Conservation (phyloP, 2,797 vertebrate species). For the Gallinago stenura region DNA sequence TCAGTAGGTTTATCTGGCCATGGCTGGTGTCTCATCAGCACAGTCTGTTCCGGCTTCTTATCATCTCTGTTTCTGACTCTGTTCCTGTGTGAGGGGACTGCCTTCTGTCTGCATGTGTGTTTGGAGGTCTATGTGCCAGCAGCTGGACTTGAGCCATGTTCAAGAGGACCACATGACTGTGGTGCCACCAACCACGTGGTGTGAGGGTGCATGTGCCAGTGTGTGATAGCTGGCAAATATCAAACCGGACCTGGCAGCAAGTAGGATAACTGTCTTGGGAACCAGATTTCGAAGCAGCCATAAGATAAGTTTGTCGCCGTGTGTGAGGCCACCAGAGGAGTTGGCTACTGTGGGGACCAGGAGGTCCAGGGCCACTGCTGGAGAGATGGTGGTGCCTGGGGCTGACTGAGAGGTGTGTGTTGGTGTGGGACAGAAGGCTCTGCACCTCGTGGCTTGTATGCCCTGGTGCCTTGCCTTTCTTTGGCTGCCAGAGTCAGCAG, state of each 20-base stretch:
- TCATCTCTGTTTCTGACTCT: not conserved
- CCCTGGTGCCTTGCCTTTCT: not conserved
- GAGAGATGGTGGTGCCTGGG: fast-evolving
- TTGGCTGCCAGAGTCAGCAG: not conserved
- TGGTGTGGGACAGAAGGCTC: not conserved
- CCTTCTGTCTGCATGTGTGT: not conserved
- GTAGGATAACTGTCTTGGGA: not conserved
- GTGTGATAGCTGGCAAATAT: not conserved
- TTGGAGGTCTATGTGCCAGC: not conserved
- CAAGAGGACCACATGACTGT: not conserved
- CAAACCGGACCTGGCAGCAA: not conserved
- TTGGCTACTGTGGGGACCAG: not conserved
- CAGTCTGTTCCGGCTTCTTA: not conserved
- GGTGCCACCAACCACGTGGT: not conserved
- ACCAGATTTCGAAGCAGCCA: not conserved
- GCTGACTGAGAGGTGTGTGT: not conserved
- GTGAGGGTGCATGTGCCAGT: not conserved
- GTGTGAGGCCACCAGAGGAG: not conserved
- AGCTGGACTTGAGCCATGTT: not conserved
- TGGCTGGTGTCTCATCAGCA: not conserved
- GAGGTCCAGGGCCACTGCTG: not conserved
- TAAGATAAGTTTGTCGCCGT: not conserved
- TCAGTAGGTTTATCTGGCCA: not conserved
- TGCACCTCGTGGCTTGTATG: fast-evolving
- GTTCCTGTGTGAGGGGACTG: not conserved